A percentile compares a stretch with the other conserved stretches of the same genome.
phyloP scores from a whole-genome alignment of 2,888 invertebrate species.

The Brenthis ino region DNA sequence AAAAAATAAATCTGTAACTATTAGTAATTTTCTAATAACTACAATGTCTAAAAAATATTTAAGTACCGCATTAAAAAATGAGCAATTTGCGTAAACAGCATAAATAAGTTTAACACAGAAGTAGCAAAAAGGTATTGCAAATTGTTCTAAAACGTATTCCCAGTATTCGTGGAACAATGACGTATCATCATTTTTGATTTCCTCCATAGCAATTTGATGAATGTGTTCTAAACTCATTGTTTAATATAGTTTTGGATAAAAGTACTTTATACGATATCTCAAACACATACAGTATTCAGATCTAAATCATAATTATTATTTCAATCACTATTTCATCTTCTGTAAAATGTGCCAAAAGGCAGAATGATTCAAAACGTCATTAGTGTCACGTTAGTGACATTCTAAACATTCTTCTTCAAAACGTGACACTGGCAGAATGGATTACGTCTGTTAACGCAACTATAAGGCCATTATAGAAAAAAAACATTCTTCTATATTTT shows the following conservation, averaged over 20 bases:
- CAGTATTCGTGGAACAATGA: constrained; percentile 45
- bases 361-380: constrained; percentile 6
- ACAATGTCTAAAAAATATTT: neutral
- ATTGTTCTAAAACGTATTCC: constrained; percentile 51
- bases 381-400: constrained; percentile 6
- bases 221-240: constrained; percentile 44
- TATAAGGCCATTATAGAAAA: too few species aligned
- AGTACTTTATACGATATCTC: neutral
- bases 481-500: neutral
- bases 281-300: neutral
- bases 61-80: constrained; percentile 57
- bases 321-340: constrained; percentile 11
- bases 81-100: constrained; percentile 54
- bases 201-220: constrained; percentile 33
- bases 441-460: too few species aligned
- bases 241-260: constrained; percentile 12
- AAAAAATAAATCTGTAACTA: neutral
- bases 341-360: constrained; percentile 6
- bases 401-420: constrained; percentile 8
- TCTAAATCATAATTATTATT: constrained; percentile 14
- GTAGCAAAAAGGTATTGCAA: constrained; percentile 51
- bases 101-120: constrained; percentile 52
- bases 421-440: too few species aligned
- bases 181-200: constrained; percentile 43
- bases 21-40: neutral